Evolutionary conservation across 92 coral and sea anemone genomes (phyloP).

Genomic region (Palythoa grandiflora): DNA sequence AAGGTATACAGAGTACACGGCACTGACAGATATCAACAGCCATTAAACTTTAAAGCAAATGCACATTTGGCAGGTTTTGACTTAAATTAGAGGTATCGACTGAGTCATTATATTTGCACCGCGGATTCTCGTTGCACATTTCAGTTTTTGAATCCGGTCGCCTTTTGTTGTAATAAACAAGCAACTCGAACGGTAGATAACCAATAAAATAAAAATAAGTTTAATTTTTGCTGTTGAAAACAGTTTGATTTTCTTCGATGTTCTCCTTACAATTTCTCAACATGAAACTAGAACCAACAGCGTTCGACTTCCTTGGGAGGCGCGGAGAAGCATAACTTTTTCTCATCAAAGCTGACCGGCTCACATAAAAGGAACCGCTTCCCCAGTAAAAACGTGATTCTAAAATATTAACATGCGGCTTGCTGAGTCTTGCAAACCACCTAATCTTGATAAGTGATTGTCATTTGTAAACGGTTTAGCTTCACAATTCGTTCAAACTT

Average conservation of each 20-base stretch:
- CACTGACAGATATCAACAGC: constrained; percentile 8
- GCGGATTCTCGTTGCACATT: constrained; percentile 19
- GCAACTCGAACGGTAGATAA: background rate
- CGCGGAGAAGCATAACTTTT: constrained; percentile 76
- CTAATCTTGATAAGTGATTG: constrained; percentile 68
- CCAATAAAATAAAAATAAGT: constrained; percentile 19
- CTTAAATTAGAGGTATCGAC: constrained; percentile 22
- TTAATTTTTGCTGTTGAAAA: constrained; percentile 49
- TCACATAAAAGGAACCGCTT: constrained; percentile 88
- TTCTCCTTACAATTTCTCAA: constrained; percentile 45
- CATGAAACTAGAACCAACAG: constrained; percentile 69
- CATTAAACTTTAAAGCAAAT: constrained; percentile 42
- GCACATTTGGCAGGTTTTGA: constrained; percentile 57
- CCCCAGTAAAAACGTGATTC: constrained; percentile 58
- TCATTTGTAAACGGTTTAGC: constrained; percentile 61
- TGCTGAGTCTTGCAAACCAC: constrained; percentile 55
- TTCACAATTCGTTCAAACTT: constrained; percentile 59
- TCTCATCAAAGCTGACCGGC: constrained; percentile 86
- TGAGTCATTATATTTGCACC: constrained; percentile 35
- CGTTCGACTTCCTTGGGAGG: constrained; percentile 49
- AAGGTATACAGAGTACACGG: background rate
- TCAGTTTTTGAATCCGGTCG: constrained; percentile 58
- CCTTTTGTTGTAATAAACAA: constrained; percentile 26
- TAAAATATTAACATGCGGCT: constrained; percentile 72
- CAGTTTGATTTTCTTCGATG: constrained; percentile 56